Percentiles rank a stretch among this genome's conserved stretches.
Conservation (phyloP, 2,797 vertebrate species). For the Enteromius unitaeniatus region DNA sequence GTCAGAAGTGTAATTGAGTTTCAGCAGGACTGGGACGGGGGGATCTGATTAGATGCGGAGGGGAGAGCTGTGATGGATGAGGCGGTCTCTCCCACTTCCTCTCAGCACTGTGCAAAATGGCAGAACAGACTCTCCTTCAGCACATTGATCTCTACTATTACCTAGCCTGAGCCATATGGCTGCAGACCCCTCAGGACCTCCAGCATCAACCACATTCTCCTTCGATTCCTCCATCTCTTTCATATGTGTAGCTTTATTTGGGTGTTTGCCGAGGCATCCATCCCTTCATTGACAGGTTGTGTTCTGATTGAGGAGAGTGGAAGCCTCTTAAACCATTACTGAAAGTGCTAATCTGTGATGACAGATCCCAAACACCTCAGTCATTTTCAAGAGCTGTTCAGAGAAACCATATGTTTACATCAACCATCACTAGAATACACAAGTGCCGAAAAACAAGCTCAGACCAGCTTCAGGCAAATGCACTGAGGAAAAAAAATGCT, state of each 20-base stretch:
- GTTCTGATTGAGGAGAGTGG: conserved; percentile 20
- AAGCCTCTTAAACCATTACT: conserved; percentile 26
- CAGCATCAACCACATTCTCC: conserved; percentile 42
- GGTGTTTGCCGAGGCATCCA: conserved; percentile 11
- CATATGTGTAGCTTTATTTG: conserved; percentile 11
- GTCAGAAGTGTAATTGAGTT: conserved; percentile 79
- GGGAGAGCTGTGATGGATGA: conserved; percentile 71
- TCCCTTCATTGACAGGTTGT: conserved; percentile 11
- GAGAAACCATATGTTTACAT: conserved; percentile 10
- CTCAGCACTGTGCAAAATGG: conserved; percentile 63
- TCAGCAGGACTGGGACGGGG: conserved; percentile 66
- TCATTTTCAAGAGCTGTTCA: background rate
- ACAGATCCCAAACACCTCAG: conserved; percentile 21
- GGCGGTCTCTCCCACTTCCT: conserved; percentile 55
- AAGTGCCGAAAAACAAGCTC: background rate
- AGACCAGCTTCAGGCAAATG: background rate
- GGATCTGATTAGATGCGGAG: conserved; percentile 78
- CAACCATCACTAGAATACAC: background rate
- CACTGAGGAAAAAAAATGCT: background rate
- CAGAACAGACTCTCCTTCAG: conserved; percentile 66
- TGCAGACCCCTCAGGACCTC: conserved; percentile 56
- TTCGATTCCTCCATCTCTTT: conserved; percentile 16
- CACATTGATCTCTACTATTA: conserved; percentile 67
- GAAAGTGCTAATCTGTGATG: conserved; percentile 16
- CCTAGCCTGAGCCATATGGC: conserved; percentile 70